These are phyloP conservation scores for Neria commutata DNA, from an alignment of 2,888 invertebrate species.

Conservation along the genomic window DNA sequence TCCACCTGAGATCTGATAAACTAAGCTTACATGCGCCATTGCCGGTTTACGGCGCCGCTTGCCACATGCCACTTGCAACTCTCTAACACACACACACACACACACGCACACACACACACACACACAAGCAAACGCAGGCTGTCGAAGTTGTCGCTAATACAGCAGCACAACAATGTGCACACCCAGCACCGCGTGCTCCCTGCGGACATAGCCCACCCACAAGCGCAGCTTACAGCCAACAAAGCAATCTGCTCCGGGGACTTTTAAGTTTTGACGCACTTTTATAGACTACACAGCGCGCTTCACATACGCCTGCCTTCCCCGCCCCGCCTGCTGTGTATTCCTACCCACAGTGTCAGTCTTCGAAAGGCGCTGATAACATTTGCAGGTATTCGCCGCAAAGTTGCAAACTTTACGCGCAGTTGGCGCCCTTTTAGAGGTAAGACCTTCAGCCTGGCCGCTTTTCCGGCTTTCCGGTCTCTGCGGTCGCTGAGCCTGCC, in stretches of 20 bases:
- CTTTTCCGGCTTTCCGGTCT: no score
- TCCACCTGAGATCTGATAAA: not conserved
- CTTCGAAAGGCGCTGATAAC: constrained; percentile 19
- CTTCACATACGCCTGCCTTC: constrained; percentile 49
- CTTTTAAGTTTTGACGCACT: constrained; percentile 50
- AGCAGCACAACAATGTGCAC: constrained; percentile 1
- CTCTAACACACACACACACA: not conserved
- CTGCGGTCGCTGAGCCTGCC: no score
- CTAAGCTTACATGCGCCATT: not conserved
- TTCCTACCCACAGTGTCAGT: constrained; percentile 45
- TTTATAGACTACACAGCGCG: constrained; percentile 49
- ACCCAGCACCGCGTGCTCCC: not conserved
- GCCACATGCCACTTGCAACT: not conserved
- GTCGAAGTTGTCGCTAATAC: not conserved
- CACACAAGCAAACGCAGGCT: not conserved
- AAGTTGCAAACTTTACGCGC: constrained; percentile 43
- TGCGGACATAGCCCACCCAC: not conserved
- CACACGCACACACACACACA: not conserved
- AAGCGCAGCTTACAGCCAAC: no score
- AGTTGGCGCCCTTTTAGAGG: constrained; percentile 30
- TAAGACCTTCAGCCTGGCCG: no score
- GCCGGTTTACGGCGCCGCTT: not conserved
- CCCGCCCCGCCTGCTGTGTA: constrained; percentile 48
- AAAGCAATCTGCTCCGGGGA: constrained; percentile 34
- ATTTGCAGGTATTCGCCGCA: constrained; percentile 30